Evolutionary conservation across 2,113 vertebrate species (phyloP).

Genomic region (Eublepharis macularius): DNA sequence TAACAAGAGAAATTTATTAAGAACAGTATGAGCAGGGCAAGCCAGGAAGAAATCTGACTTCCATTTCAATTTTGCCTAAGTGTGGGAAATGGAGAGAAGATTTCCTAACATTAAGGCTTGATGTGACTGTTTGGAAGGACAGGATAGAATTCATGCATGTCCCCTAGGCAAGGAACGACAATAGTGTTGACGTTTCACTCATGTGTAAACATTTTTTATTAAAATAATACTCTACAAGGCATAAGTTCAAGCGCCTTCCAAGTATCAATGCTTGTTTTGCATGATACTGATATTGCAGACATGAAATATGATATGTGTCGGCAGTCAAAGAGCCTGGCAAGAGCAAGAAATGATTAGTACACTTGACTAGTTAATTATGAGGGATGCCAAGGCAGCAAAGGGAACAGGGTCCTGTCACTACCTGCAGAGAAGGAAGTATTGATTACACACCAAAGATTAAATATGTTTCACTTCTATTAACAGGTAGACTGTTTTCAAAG

Average conservation of each 20-base stretch:
- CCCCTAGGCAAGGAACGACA: not conserved
- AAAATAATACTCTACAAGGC: slow-evolving; percentile 3
- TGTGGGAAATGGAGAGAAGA: slow-evolving; percentile 58
- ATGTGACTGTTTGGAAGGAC: slow-evolving; percentile 38
- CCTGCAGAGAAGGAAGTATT: slow-evolving; percentile 14
- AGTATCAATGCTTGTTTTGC: not conserved
- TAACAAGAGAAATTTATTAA: slow-evolving; percentile 73
- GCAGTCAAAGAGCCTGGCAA: not conserved
- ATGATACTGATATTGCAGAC: not conserved
- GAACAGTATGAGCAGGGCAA: slow-evolving; percentile 53
- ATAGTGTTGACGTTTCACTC: slow-evolving; percentile 7
- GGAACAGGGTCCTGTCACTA: not conserved
- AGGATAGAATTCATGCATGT: slow-evolving; percentile 31
- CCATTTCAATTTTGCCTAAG: slow-evolving; percentile 56
- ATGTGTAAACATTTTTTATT: not conserved
- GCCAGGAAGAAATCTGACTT: slow-evolving; percentile 55
- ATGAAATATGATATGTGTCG: slow-evolving; percentile 4
- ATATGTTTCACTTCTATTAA: slow-evolving; percentile 9
- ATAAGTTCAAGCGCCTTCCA: not conserved
- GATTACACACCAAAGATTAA: not conserved
- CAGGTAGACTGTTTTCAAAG: slow-evolving; percentile 1
- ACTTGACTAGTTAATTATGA: not conserved
- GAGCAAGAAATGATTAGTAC: not conserved
- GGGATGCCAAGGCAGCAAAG: fast-evolving
- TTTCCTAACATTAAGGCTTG: slow-evolving; percentile 36